Percentiles rank a stretch among this genome's conserved stretches.
These are phyloP conservation scores for Harmothoe impar DNA, from an alignment of 2,888 invertebrate species.

Conservation along the genomic window DNA sequence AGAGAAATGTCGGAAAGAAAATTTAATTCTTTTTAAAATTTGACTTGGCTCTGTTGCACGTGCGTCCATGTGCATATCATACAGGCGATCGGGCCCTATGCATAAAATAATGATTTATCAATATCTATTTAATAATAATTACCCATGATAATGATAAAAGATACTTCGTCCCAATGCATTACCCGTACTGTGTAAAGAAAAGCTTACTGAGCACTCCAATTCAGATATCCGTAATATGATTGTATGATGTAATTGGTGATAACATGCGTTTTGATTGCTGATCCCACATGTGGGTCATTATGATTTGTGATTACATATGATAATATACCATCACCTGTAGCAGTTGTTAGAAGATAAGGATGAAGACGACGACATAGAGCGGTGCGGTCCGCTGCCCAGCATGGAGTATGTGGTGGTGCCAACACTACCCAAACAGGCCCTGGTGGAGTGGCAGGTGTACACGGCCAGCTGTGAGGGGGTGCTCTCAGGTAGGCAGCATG, in stretches of 20 bases:
- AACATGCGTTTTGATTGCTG: too few species aligned
- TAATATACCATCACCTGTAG: too few species aligned
- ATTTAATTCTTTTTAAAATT: not conserved
- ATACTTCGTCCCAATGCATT: too few species aligned
- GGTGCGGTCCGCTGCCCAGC: not conserved
- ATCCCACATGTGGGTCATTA: too few species aligned
- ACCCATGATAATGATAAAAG: too few species aligned
- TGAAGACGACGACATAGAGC: not conserved
- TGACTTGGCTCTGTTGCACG: constrained; percentile 82
- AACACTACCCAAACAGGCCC: constrained; percentile 90
- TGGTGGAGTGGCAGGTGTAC: constrained; percentile 94
- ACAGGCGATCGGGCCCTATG: not conserved
- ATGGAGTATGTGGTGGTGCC: constrained; percentile 88
- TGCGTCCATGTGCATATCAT: not conserved
- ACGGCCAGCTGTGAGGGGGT: constrained; percentile 65
- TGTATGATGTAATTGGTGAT: too few species aligned
- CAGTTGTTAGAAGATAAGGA: not conserved
- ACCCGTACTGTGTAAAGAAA: too few species aligned
- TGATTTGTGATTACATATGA: too few species aligned
- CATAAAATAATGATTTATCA: too few species aligned
- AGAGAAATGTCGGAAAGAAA: constrained; percentile 86
- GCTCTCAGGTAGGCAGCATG: not conserved
- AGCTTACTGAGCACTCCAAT: too few species aligned
- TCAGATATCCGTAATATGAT: too few species aligned
- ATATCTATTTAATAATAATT: too few species aligned